phyloP scores from a whole-genome alignment of 2,888 invertebrate genomes.

The Eurytoma californica region DNA sequence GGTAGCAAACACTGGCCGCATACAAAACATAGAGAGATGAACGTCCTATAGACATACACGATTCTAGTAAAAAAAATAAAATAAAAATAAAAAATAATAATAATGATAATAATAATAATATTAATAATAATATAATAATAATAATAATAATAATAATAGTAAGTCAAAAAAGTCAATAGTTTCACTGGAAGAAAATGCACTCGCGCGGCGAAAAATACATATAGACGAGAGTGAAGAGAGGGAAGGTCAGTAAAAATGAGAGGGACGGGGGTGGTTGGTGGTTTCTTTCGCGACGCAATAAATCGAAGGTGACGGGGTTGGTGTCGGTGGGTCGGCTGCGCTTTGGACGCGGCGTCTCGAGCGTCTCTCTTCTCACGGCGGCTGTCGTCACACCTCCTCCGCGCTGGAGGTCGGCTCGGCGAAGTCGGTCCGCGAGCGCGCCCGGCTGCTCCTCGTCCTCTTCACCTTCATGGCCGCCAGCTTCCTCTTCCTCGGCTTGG shows the following conservation, averaged over 20 bases:
- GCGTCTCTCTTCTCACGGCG: neutral
- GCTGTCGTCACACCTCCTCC: slow-evolving; percentile 42
- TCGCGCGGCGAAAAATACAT: slow-evolving; percentile 40
- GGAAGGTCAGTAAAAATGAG: slow-evolving; percentile 1
- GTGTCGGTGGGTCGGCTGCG: neutral
- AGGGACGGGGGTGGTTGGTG: neutral
- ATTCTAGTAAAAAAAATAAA: slow-evolving; percentile 6
- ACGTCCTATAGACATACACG: slow-evolving; percentile 8
- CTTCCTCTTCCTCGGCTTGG: slow-evolving; percentile 76
- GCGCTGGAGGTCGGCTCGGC: slow-evolving; percentile 56
- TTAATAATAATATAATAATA: slow-evolving; percentile 16
- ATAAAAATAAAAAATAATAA: slow-evolving; percentile 20
- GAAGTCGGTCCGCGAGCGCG: slow-evolving; percentile 56
- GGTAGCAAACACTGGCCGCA: slow-evolving; percentile 55
- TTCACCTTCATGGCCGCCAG: slow-evolving; percentile 63
- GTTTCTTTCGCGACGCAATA: neutral
- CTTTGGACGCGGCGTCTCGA: neutral
- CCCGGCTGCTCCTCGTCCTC: slow-evolving; percentile 64
- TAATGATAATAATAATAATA: slow-evolving; percentile 40
- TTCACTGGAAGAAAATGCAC: slow-evolving; percentile 52
- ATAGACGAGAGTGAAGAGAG: slow-evolving; percentile 8
- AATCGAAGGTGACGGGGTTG: neutral
- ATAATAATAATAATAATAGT: slow-evolving; percentile 43
- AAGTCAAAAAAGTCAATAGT: slow-evolving; percentile 30
- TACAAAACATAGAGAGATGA: slow-evolving; percentile 40